These are phyloP conservation scores for Fundulus diaphanus DNA, from an alignment of 2,797 vertebrate species.

Conservation along the genomic window DNA sequence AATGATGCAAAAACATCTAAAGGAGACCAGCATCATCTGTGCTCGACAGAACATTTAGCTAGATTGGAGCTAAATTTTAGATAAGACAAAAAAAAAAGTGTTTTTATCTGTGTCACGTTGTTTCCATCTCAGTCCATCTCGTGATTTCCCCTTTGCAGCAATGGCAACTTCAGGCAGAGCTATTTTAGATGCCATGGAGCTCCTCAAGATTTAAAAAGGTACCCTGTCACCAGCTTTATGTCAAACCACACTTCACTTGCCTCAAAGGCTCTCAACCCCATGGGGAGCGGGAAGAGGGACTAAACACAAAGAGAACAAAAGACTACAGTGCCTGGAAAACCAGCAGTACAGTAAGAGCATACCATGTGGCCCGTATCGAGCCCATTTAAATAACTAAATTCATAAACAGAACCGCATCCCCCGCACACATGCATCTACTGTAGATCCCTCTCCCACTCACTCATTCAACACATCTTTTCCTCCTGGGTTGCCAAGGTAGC, in stretches of 20 bases:
- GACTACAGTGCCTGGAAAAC: constrained; percentile 32
- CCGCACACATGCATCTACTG: constrained; percentile 72
- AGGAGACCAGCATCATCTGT: constrained; percentile 50
- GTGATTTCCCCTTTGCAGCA: constrained; percentile 64
- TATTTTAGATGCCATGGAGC: constrained; percentile 57
- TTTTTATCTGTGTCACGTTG: constrained; percentile 47
- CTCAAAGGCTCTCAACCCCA: constrained; percentile 41
- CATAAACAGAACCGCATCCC: constrained; percentile 75
- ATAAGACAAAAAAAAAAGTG: constrained; percentile 69
- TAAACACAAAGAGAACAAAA: constrained; percentile 45
- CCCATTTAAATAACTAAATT: constrained; percentile 76
- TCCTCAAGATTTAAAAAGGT: constrained; percentile 59
- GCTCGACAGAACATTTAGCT: constrained; percentile 63
- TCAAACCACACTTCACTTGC: constrained; percentile 60
- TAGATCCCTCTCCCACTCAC: constrained; percentile 80
- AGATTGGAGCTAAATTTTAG: constrained; percentile 73
- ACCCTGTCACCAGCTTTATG: constrained; percentile 63
- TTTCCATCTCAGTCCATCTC: constrained; percentile 23
- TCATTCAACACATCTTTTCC: constrained; percentile 79
- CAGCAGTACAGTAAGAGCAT: constrained; percentile 45
- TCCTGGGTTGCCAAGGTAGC: constrained; percentile 83
- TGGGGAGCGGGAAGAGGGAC: constrained; percentile 12
- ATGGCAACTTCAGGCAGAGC: constrained; percentile 53
- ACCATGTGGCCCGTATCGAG: constrained; percentile 58
- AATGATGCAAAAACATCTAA: constrained; percentile 71